Evolutionary conservation across 2,888 invertebrate genomes (phyloP), one percentile per base, ranked within the genome.

Genomic region (Agrochola lychnidis): DNA sequence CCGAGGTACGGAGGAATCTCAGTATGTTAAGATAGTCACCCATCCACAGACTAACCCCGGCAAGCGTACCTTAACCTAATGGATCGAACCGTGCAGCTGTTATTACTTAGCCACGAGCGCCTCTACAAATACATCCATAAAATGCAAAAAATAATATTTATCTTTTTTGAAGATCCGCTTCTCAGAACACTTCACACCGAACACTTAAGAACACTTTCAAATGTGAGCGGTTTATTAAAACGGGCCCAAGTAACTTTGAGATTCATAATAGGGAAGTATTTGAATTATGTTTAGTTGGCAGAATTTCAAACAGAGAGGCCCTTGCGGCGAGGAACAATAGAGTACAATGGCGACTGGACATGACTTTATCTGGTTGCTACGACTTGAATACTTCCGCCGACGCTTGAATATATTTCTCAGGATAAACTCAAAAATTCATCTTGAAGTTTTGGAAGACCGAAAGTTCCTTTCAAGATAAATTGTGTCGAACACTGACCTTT

Each of bases 221-320:
- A 68, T 82, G 14, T 62, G 14, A 83, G 53, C 0, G 59, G 53
- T 78, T 70, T 69, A 66, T 42, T 30, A 59, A 66, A 83, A 70
- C 36, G n/a, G 36, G 45, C 25, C 48, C 12, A 79, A 78, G 72
- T 73, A 71, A 71, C 63, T 71, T 56, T 22, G 62, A 62, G 36
- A 61, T 64, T 78, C 57, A 64, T 62, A 62, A 61, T 40, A 72
- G 48, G 70, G 62, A 73, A 62, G 68, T 76, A 78, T 73, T 80
- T 63, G 42, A 85, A 78, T 83, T 74, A 63, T 78, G 78, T 76
- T 75, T 64, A 73, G 75, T 87, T 85, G 85, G 87, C 76, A 81
- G 62, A 81, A 76, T 78, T 73, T 87, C 79, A 88, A 82, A 78
- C 63, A 70, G 42, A 78, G 61, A 42, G 75, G 66, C 61, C 70